Percentiles rank a stretch among this genome's conserved stretches.
phyloP scores from a whole-genome alignment of 2,113 vertebrate species.

The Polypterus senegalus region DNA sequence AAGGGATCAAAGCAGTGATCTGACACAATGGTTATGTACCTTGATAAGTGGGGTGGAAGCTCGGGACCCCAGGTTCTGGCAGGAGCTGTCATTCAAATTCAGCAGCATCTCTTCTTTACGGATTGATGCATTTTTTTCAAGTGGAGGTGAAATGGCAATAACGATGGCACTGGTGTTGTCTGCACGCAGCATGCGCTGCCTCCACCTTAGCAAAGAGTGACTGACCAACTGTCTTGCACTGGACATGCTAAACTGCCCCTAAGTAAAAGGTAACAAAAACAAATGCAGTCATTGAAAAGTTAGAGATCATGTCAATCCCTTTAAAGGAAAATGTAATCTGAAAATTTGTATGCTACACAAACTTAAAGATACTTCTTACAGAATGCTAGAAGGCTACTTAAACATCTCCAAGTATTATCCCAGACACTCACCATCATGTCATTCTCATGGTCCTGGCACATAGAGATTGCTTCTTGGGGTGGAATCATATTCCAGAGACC shows the following conservation, averaged over 20 bases:
- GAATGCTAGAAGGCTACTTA: no score
- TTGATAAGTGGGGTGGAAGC: constrained; percentile 61
- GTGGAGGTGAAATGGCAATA: constrained; percentile 66
- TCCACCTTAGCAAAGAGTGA: constrained; percentile 80
- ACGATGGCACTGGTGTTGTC: constrained; percentile 96
- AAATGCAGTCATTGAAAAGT: no score
- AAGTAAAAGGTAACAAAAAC: constrained; percentile 1
- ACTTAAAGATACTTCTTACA: neutral
- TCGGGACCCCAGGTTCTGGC: constrained; percentile 53
- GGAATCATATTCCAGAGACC: constrained; percentile 98
- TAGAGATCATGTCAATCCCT: no score
- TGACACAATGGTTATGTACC: constrained; percentile 33
- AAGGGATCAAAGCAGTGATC: neutral
- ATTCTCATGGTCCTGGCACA: constrained; percentile 88
- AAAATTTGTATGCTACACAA: neutral
- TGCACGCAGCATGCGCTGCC: constrained; percentile 88
- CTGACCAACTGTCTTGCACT: constrained; percentile 78
- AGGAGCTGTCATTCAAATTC: constrained; percentile 68
- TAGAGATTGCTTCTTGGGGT: constrained; percentile 81
- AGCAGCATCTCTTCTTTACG: constrained; percentile 72
- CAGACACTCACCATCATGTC: constrained; percentile 37
- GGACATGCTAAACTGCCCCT: constrained; percentile 80
- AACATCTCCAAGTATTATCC: neutral
- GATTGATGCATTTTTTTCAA: constrained; percentile 42
- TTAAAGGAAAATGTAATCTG: no score